phyloP scores from a whole-genome alignment of 2,888 invertebrate species.

The Drosophila infuscata region DNA sequence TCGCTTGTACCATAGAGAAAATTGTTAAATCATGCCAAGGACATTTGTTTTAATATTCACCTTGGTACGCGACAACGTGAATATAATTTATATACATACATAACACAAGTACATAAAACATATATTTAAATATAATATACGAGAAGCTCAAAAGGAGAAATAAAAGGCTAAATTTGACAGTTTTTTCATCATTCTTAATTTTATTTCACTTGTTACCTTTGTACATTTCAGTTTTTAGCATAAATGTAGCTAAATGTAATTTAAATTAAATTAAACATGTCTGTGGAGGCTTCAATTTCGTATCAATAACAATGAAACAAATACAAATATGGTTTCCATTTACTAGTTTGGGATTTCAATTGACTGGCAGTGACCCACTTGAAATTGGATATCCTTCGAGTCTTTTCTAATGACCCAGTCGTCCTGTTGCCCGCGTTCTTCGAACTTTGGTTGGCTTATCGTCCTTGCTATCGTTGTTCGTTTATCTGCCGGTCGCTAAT shows the following conservation, averaged over 20 bases:
- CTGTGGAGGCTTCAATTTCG: background rate
- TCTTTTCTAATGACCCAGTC: conserved; percentile 21
- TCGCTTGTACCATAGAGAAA: conserved; percentile 31
- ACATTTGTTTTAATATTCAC: conserved; percentile 58
- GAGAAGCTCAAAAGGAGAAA: background rate
- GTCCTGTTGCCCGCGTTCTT: conserved; percentile 2
- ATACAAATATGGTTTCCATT: background rate
- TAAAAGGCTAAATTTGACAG: background rate
- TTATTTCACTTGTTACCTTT: background rate
- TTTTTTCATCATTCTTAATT: background rate
- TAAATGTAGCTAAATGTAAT: background rate
- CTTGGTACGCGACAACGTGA: conserved; percentile 6
- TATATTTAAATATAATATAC: background rate
- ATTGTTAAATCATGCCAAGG: conserved; percentile 63
- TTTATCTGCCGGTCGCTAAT: conserved; percentile 47
- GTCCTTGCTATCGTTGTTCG: conserved; percentile 10
- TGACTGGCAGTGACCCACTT: background rate
- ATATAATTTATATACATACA: background rate
- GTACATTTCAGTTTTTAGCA: background rate
- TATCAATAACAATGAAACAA: background rate
- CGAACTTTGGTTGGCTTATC: conserved; percentile 29
- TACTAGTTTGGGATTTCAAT: background rate
- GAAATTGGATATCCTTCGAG: conserved; percentile 4
- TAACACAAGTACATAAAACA: background rate
- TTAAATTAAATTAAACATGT: background rate